Base-by-base conservation (phyloP, 2,797 vertebrate species). In the Eurystomus glaucurus region DNA sequence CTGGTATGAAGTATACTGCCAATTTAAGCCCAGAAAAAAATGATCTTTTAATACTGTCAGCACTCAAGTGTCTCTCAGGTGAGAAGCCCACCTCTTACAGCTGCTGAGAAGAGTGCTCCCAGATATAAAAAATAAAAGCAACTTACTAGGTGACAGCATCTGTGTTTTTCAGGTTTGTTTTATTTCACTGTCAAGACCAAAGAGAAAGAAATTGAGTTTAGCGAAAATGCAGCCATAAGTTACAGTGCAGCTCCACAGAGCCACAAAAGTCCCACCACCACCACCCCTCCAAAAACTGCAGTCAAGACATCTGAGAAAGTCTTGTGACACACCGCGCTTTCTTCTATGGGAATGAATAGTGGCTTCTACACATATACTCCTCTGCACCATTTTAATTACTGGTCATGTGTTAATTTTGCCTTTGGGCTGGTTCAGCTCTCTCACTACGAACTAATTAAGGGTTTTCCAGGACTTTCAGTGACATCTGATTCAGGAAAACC, bases 181-280 rank as follows among this genome's bases (percentile, higher is more conserved):
- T 82, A 35, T 84, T 84, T 93, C 65, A 43, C 3, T 23, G 14
- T 50, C 11, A 64, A 78, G 51, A 64, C 10, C 2, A 8, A 60
- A 45, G 6, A 50, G 35, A 71, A 60, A 45, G 37, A 68, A 78
- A 71, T 7, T 17, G 1, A 75, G 7, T 14, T 60, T 14, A 57
- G 17, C 1, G 2, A 78, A 72, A 62, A 43, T 10, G 21, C 0
- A 0, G 2, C 11, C 4, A 0, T 52, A 60, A 48, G 13, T 28
- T 75, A 20, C 14, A 72, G 14, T 31, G 65, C 17, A 75, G 28
- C 5, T 88, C 41, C 31, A 33, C 9, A 45, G 10, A 68, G 13
- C 17, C 52, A 18, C 17, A 20, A 0, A 1, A n/a, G 31, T 37
- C 31, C 21, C 4, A 31, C 3, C 9, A 3, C 15, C 5, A 11